Percentiles rank a stretch among this genome's conserved stretches.
Conservation (phyloP, 2,888 invertebrate genomes). For the Heliconius ismenius region DNA sequence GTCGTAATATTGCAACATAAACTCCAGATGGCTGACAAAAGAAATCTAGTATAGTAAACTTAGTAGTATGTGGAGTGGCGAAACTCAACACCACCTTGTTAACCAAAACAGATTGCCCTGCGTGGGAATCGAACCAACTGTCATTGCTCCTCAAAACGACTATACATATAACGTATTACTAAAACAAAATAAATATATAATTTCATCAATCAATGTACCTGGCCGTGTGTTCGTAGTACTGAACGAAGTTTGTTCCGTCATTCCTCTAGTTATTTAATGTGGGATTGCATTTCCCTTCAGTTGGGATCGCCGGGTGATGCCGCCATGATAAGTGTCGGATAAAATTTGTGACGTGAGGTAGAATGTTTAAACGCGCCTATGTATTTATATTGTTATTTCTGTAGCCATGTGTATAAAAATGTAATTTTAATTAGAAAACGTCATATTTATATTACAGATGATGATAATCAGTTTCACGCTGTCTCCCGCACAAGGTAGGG, state of each 20-base stretch:
- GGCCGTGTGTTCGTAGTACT: slow-evolving; percentile 50
- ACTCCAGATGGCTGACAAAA: no score
- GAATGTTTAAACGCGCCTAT: slow-evolving; percentile 11
- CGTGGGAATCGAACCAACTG: background rate
- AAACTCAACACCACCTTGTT: background rate
- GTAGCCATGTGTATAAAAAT: background rate
- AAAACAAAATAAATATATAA: background rate
- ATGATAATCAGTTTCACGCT: background rate
- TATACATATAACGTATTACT: no score
- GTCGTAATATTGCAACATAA: no score
- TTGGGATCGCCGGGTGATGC: slow-evolving; percentile 71
- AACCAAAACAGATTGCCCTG: background rate
- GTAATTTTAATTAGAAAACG: background rate
- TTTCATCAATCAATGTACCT: background rate
- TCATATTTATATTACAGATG: background rate
- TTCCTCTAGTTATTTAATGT: slow-evolving; percentile 73
- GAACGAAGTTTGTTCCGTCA: slow-evolving; percentile 72
- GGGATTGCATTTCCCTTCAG: slow-evolving; percentile 72
- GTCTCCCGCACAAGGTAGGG: no score
- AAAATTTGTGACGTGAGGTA: slow-evolving; percentile 51
- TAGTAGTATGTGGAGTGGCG: no score
- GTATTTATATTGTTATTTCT: background rate
- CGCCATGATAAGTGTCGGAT: slow-evolving; percentile 58
- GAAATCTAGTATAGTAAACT: no score
- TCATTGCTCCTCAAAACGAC: background rate